phyloP scores from a whole-genome alignment of 2,888 invertebrate genomes.

The Dryomyza anilis region DNA sequence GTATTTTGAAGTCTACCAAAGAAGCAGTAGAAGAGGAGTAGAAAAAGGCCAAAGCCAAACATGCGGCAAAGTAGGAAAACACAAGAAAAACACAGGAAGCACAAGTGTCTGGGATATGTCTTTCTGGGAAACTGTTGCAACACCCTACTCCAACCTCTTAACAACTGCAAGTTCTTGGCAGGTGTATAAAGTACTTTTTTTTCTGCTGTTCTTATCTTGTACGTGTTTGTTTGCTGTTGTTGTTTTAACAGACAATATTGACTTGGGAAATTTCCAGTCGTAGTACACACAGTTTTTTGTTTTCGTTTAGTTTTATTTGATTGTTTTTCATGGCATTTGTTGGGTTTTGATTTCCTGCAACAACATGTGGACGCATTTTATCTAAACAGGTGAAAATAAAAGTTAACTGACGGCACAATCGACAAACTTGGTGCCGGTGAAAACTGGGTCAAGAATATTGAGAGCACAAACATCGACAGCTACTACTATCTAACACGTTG shows the following conservation, averaged over 20 bases:
- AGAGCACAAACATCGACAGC: neutral
- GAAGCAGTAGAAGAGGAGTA: conserved; percentile 1
- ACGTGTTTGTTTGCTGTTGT: neutral
- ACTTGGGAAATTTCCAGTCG: conserved; percentile 29
- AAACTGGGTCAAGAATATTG: conserved; percentile 10
- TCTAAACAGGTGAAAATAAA: conserved; percentile 25
- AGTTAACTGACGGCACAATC: conserved; percentile 23
- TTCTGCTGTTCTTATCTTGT: neutral
- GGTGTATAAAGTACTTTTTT: neutral
- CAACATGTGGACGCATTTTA: conserved; percentile 7
- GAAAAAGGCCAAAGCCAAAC: neutral
- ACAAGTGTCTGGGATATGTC: conserved; percentile 14
- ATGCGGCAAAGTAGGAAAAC: neutral
- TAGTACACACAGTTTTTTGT: neutral
- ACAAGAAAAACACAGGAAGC: conserved; percentile 13
- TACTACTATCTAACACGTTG: too few relatives aligned
- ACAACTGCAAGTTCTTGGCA: neutral
- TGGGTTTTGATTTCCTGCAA: conserved; percentile 17
- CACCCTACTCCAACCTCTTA: too few relatives aligned
- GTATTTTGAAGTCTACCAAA: conserved; percentile 25
- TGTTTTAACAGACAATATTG: conserved; percentile 28
- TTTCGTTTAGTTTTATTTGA: neutral
- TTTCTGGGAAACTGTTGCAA: neutral
- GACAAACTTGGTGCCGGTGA: neutral
- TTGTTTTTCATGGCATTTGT: neutral